Percentiles rank a stretch among this genome's conserved stretches.
Conservation (phyloP, 2,113 vertebrate genomes). For the Platysternon megacephalum region DNA sequence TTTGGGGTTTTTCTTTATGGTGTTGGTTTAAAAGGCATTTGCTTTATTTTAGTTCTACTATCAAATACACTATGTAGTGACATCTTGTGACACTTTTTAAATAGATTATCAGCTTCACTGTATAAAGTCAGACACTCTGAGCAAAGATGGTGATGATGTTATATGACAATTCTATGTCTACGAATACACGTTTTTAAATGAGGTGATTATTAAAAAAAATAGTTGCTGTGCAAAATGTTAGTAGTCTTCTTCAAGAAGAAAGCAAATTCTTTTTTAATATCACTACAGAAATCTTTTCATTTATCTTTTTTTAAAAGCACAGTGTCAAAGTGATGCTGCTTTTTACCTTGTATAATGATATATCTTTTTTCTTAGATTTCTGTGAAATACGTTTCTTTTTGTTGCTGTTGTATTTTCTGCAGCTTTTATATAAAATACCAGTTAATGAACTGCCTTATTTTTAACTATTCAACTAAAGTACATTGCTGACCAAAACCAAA, state of each 20-base stretch:
- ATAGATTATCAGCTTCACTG: constrained; percentile 69
- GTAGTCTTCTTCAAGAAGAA: constrained; percentile 89
- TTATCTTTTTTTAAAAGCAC: constrained; percentile 80
- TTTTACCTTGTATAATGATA: constrained; percentile 79
- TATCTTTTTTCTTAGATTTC: constrained; percentile 64
- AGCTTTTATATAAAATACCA: constrained; percentile 72
- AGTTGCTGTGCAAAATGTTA: constrained; percentile 88
- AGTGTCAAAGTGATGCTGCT: constrained; percentile 80
- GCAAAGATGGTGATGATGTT: constrained; percentile 57
- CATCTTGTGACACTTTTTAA: constrained; percentile 65
- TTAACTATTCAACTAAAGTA: constrained; percentile 46
- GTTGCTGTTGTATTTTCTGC: constrained; percentile 73
- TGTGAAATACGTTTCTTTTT: constrained; percentile 65
- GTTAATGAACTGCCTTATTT: constrained; percentile 68
- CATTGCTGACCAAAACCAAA: constrained; percentile 76
- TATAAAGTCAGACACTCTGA: constrained; percentile 72
- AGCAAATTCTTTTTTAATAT: constrained; percentile 82
- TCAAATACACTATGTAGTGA: constrained; percentile 62
- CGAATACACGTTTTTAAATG: constrained; percentile 76
- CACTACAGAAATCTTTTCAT: constrained; percentile 78
- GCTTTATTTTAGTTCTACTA: constrained; percentile 66
- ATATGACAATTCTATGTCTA: constrained; percentile 68
- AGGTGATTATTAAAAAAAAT: constrained; percentile 83
- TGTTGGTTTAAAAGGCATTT: constrained; percentile 68
- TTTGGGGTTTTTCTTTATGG: constrained; percentile 53